Conservation (phyloP, 2,888 invertebrate species). For the Epirrhoe tristata region DNA sequence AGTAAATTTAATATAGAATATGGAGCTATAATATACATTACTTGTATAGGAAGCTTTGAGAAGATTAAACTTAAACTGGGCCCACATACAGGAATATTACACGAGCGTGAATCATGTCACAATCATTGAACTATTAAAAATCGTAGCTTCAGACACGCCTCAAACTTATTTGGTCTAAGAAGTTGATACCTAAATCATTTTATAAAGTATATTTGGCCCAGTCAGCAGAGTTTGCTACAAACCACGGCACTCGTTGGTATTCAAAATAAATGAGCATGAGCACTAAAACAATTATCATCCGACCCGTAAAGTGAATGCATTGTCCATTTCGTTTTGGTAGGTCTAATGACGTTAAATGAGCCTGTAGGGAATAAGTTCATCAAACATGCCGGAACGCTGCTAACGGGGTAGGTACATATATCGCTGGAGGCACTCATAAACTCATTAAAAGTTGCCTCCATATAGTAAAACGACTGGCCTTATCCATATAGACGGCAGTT, state of each 20-base stretch:
- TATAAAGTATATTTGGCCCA: not conserved
- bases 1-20: no score
- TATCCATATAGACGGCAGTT: conserved; percentile 77
- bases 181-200: no score
- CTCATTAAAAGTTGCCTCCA: conserved; percentile 80
- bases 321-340: conserved; percentile 28
- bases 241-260: conserved; percentile 21
- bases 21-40: no score
- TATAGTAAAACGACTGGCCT: conserved; percentile 74
- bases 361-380: conserved; percentile 56
- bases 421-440: conserved; percentile 70
- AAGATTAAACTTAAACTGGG: no score
- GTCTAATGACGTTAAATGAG: conserved; percentile 56
- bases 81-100: no score
- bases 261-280: conserved; percentile 19
- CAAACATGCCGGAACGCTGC: conserved; percentile 52
- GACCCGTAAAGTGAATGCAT: conserved; percentile 23
- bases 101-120: no score
- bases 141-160: no score
- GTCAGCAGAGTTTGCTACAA: not conserved
- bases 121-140: no score
- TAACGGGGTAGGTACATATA: conserved; percentile 44
- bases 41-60: no score
- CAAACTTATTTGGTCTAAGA: no score
- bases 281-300: conserved; percentile 27